Percentiles rank a stretch among this genome's conserved stretches.
phyloP scores from a whole-genome alignment of 2,113 vertebrate genomes.

The Vulpes vulpes region DNA sequence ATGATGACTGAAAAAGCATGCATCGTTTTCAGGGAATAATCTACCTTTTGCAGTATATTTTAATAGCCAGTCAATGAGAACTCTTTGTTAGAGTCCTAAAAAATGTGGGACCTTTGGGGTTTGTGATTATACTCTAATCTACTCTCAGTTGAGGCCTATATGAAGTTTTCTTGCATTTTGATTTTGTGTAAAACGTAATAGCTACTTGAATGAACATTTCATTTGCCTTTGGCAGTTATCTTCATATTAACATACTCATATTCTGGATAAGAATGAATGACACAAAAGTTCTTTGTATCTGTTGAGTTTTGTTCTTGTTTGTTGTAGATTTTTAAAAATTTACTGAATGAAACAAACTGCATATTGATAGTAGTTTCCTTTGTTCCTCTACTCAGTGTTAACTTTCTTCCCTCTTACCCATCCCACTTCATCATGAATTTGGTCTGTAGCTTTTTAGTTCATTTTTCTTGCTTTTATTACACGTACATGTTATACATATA shows the following conservation, averaged over 20 bases:
- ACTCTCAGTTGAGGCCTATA: not conserved
- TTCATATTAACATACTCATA: conserved; percentile 16
- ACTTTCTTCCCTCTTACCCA: not conserved
- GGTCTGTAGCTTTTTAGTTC: not conserved
- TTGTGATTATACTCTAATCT: conserved; percentile 20
- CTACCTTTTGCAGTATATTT: not conserved
- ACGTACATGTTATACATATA: not conserved
- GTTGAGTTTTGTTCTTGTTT: conserved; percentile 1
- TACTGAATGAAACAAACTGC: not conserved
- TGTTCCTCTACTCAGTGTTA: not conserved
- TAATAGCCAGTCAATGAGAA: conserved; percentile 3
- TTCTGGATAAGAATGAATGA: not conserved
- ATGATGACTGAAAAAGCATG: not conserved
- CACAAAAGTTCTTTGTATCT: conserved; percentile 45
- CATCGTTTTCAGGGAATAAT: not conserved
- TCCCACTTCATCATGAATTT: not conserved
- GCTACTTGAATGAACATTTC: not conserved
- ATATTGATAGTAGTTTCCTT: not conserved
- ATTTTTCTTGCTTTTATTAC: conserved; percentile 14
- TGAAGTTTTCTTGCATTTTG: not conserved
- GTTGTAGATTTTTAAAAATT: conserved; percentile 6
- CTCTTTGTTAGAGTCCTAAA: not conserved
- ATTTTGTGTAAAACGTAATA: conserved; percentile 10
- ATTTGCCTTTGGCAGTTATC: not conserved
- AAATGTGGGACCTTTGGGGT: not conserved